Evolutionary conservation across 2,113 vertebrate species (phyloP).

Genomic region (Ardeotis arabs): DNA sequence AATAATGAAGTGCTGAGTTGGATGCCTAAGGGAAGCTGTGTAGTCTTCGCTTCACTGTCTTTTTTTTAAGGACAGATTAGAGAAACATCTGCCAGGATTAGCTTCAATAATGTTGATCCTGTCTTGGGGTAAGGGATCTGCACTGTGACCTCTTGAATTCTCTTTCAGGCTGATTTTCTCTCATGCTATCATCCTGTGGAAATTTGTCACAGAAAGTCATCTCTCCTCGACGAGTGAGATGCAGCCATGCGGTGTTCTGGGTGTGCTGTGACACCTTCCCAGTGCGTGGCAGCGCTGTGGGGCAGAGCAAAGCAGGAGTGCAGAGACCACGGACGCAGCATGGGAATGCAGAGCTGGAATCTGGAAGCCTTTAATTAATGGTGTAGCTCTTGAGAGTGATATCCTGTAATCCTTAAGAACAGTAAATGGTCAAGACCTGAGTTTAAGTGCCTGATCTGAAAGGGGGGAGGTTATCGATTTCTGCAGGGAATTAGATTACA

Average conservation of each 20-base stretch:
- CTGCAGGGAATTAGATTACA: neutral
- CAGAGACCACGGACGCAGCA: neutral
- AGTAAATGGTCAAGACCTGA: neutral
- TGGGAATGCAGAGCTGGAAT: neutral
- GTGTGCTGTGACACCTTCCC: neutral
- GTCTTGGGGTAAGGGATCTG: neutral
- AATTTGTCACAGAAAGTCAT: neutral
- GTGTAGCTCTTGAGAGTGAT: neutral
- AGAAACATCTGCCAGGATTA: neutral
- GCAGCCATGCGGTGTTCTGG: accelerated
- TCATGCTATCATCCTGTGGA: neutral
- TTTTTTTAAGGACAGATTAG: neutral
- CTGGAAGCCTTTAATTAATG: neutral
- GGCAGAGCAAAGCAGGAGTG: neutral
- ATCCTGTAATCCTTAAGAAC: neutral
- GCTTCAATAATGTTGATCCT: neutral
- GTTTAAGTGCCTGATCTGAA: neutral
- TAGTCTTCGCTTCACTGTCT: neutral
- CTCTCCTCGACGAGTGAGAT: neutral
- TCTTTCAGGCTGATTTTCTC: neutral
- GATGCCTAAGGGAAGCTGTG: neutral
- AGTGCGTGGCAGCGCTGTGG: accelerated
- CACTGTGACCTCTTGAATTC: neutral
- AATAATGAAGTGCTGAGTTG: neutral
- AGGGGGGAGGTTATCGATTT: neutral